phyloP scores from a whole-genome alignment of 2,113 vertebrate species.

The Zosterops hypoxanthus region DNA sequence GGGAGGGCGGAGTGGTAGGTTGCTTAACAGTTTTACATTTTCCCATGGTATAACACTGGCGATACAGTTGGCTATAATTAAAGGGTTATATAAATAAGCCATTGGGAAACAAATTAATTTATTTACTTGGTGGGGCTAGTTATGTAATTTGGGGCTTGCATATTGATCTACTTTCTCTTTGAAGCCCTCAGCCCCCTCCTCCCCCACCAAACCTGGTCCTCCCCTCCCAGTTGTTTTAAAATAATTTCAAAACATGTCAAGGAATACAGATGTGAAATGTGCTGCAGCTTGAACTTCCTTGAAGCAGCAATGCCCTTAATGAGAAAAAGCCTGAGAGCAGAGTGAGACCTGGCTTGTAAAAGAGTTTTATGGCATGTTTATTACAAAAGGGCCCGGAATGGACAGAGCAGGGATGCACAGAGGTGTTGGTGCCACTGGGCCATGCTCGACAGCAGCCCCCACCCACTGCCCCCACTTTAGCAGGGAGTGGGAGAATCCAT shows the following conservation, averaged over 20 bases:
- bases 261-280: conserved; percentile 29
- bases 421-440: background rate
- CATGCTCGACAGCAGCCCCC: background rate
- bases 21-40: conserved; percentile 78
- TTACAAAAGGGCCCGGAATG: background rate
- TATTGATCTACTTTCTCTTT: background rate
- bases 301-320: conserved; percentile 27
- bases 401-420: background rate
- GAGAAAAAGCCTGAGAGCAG: conserved; percentile 58
- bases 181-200: background rate
- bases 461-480: background rate
- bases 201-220: background rate
- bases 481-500: background rate
- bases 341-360: conserved; percentile 62
- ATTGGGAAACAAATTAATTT: conserved; percentile 76
- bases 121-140: conserved; percentile 57
- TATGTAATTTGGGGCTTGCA: conserved; percentile 42
- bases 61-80: conserved; percentile 78
- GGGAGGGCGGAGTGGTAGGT: conserved; percentile 73
- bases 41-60: conserved; percentile 76
- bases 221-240: conserved; percentile 7
- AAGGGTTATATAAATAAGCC: conserved; percentile 79
- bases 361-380: conserved; percentile 42
- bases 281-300: conserved; percentile 27
- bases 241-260: conserved; percentile 51